phyloP scores from a whole-genome alignment of 2,888 invertebrate genomes.

The Hybos culiciformis region DNA sequence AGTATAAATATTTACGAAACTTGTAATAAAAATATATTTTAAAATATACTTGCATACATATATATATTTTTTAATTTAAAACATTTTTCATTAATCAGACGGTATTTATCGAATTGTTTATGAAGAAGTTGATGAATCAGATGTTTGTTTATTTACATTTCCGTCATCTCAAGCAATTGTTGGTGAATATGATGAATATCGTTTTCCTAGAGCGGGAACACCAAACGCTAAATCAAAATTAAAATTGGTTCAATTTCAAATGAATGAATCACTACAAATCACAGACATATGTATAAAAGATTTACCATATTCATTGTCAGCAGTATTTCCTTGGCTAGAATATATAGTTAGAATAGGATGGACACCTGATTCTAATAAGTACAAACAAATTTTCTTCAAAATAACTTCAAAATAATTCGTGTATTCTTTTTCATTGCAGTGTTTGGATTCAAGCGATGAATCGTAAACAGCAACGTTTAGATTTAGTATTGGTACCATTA shows the following conservation, averaged over 20 bases:
- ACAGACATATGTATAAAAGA: constrained; percentile 62
- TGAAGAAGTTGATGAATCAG: constrained; percentile 77
- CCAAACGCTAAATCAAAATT: constrained; percentile 81
- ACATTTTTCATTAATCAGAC: constrained; percentile 38
- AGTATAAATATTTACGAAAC: too few species aligned
- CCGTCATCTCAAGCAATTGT: constrained; percentile 67
- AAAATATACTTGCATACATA: not conserved
- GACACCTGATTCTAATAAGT: constrained; percentile 85
- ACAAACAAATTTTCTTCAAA: constrained; percentile 32
- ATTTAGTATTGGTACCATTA: constrained; percentile 68
- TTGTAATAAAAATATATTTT: too few species aligned
- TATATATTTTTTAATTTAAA: not conserved
- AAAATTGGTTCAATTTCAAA: constrained; percentile 68
- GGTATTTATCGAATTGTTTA: constrained; percentile 69
- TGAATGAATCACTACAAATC: constrained; percentile 49
- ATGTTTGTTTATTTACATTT: constrained; percentile 82
- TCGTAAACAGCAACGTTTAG: constrained; percentile 70
- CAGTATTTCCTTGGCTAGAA: constrained; percentile 85
- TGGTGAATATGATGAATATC: constrained; percentile 68
- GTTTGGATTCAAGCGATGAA: constrained; percentile 88
- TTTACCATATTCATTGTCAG: constrained; percentile 58
- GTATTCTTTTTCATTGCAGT: constrained; percentile 37
- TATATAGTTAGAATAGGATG: constrained; percentile 92
- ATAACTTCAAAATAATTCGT: not conserved
- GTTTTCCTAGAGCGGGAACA: constrained; percentile 80